Evolutionary conservation across 2,797 vertebrate genomes (phyloP).

Genomic region (Poecilia gillii): DNA sequence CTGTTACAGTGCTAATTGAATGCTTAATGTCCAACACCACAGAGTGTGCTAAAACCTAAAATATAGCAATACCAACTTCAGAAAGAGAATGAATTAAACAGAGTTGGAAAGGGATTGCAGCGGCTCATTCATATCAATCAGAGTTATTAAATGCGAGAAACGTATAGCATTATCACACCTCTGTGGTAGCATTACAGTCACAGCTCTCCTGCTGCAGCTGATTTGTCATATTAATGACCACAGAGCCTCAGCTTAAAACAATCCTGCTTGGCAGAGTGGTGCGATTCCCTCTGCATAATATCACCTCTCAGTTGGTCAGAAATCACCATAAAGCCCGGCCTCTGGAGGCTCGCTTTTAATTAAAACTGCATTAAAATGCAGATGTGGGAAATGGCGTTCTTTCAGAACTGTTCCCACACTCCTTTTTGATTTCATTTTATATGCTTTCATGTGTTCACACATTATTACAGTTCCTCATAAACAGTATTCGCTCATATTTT

Average conservation of each 20-base stretch:
- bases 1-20: slow-evolving; percentile 3
- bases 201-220: slow-evolving; percentile 11
- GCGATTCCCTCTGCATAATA: slow-evolving; percentile 35
- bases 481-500: neutral
- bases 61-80: neutral
- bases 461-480: neutral
- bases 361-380: slow-evolving; percentile 52
- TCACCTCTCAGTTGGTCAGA: slow-evolving; percentile 42
- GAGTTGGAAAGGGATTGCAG: slow-evolving; percentile 2
- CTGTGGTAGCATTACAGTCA: slow-evolving; percentile 16
- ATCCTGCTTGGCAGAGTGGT: slow-evolving; percentile 13
- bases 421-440: slow-evolving; percentile 14
- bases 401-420: slow-evolving; percentile 26
- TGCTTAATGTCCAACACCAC: neutral
- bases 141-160: slow-evolving; percentile 25
- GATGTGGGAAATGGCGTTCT: slow-evolving; percentile 28
- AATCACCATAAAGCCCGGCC: slow-evolving; percentile 25
- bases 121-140: slow-evolving; percentile 18
- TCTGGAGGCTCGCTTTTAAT: slow-evolving; percentile 32
- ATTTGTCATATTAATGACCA: slow-evolving; percentile 23
- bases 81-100: slow-evolving; percentile 10
- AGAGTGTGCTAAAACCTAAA: neutral
- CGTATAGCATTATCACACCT: slow-evolving; percentile 17
- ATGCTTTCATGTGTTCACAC: slow-evolving; percentile 19
- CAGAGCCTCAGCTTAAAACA: slow-evolving; percentile 25